phyloP scores from a whole-genome alignment of 2,113 vertebrate species.

The Dolichallabes microphthalmus region DNA sequence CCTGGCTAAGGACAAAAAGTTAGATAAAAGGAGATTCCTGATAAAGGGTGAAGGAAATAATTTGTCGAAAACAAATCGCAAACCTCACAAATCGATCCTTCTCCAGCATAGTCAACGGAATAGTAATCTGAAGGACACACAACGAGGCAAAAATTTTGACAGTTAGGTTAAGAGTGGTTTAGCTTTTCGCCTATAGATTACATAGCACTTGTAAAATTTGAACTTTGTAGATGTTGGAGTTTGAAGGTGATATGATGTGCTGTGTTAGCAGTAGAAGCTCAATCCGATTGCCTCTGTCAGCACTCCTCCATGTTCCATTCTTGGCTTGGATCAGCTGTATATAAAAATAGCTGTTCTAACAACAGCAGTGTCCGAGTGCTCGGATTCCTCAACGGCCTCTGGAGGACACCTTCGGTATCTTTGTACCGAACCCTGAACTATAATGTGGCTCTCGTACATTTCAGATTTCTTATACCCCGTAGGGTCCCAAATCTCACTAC shows the following conservation, averaged over 20 bases:
- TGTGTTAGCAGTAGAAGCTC: constrained; percentile 25
- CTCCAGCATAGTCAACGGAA: background rate
- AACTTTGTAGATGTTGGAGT: constrained; percentile 2
- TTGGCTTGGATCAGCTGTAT: constrained; percentile 39
- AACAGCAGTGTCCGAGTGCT: constrained; percentile 30
- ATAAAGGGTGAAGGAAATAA: background rate
- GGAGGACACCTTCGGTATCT: constrained; percentile 26
- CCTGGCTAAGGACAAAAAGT: background rate
- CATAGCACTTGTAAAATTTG: background rate
- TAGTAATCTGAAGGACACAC: background rate
- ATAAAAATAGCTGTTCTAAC: constrained; percentile 43
- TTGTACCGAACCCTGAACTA: background rate
- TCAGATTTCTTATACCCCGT: background rate
- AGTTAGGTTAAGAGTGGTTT: background rate
- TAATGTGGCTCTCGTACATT: background rate
- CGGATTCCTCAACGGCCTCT: constrained; percentile 34
- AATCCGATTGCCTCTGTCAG: constrained; percentile 31
- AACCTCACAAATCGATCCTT: background rate
- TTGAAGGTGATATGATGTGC: constrained; percentile 40
- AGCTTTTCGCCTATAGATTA: background rate
- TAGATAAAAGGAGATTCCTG: background rate
- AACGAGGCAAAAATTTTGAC: background rate
- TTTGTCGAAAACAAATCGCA: background rate
- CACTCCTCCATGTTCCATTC: constrained; percentile 25
- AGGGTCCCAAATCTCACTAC: background rate